A percentile compares a stretch with the other conserved stretches of the same genome.
These are phyloP conservation scores for Petrosia ficiformis DNA, from an alignment of 37 sponge, comb jelly and placozoan species.

Conservation along the genomic window DNA sequence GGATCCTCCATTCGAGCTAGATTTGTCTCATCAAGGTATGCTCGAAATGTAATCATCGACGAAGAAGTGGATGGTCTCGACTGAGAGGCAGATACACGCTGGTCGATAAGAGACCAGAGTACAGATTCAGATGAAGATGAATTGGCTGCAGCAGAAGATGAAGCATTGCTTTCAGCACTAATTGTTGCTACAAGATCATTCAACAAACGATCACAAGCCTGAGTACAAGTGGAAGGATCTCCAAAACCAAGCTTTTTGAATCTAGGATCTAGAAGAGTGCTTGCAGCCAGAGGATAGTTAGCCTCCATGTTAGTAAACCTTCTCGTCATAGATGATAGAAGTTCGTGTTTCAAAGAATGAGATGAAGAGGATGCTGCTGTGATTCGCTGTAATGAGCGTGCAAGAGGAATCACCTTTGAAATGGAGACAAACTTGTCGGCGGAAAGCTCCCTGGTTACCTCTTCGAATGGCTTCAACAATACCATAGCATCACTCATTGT, in stretches of 20 bases:
- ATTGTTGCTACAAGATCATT: background rate
- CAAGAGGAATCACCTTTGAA: background rate
- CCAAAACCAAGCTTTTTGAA: background rate
- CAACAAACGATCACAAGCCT: background rate
- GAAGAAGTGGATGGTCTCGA: too few species aligned
- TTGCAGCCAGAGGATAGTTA: background rate
- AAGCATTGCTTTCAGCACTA: too few species aligned
- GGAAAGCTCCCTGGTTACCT: slow-evolving; percentile 2
- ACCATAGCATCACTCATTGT: background rate
- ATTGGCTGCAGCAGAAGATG: too few species aligned
- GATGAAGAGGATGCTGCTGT: background rate
- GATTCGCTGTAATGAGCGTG: background rate
- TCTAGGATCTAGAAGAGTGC: background rate
- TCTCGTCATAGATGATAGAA: background rate
- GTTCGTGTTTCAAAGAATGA: too few species aligned
- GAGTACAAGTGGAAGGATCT: background rate
- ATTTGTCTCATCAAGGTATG: too few species aligned
- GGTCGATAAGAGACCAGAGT: too few species aligned
- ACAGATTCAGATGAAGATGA: too few species aligned
- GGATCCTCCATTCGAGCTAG: too few species aligned
- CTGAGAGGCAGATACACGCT: too few species aligned
- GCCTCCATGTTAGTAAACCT: background rate
- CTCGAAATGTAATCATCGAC: too few species aligned
- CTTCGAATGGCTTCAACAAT: background rate
- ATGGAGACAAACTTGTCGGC: background rate